Conservation (phyloP, 2,797 vertebrate species). For the Micropoecilia bifurca region DNA sequence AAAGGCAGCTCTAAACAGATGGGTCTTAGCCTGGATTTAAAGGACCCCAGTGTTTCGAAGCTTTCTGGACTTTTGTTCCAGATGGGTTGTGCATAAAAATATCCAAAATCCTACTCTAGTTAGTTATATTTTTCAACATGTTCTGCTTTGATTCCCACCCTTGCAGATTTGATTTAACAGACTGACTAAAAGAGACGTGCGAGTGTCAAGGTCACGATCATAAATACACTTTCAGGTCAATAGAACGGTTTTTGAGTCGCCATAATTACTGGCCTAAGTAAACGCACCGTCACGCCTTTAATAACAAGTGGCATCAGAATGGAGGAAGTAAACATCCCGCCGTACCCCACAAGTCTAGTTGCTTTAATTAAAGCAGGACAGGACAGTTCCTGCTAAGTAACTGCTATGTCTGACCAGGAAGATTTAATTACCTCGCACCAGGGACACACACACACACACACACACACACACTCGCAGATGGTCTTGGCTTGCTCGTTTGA, state of each 20-base stretch:
- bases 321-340: conserved; percentile 15
- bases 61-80: no score
- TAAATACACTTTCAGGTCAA: conserved; percentile 30
- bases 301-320: conserved; percentile 44
- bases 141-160: conserved; percentile 6
- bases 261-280: conserved; percentile 34
- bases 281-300: conserved; percentile 22
- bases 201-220: conserved; percentile 6
- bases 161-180: conserved; percentile 6
- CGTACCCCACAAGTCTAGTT: conserved; percentile 21
- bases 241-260: neutral
- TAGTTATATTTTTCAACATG: neutral
- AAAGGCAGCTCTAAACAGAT: no score
- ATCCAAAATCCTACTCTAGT: no score
- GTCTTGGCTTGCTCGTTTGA: conserved; percentile 7
- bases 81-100: no score
- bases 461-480: neutral
- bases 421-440: conserved; percentile 29
- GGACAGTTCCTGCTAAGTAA: conserved; percentile 31
- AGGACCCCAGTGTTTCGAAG: no score
- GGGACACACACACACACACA: neutral
- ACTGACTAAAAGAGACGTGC: neutral
- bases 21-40: no score
- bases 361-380: conserved; percentile 40
- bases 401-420: conserved; percentile 29